Evolutionary conservation across 2,888 invertebrate species (phyloP), one percentile per base, ranked within the genome.

Genomic region (Melieria crassipennis): DNA sequence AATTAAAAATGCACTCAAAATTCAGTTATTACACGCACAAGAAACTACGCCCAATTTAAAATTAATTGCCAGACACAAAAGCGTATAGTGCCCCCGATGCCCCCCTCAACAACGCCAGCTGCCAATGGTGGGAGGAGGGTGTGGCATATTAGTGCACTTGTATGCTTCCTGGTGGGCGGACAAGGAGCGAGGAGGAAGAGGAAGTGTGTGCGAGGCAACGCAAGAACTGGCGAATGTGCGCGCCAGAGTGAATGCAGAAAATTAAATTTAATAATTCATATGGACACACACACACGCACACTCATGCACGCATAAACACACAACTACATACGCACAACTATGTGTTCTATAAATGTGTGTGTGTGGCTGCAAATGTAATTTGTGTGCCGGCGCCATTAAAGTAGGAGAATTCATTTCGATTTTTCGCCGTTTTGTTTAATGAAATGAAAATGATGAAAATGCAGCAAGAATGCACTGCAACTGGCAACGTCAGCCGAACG

Each of bases 241-340:
- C 69, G 71, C 71, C 65, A 65, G 77, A 80, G 80, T 80, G 83
- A 84, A 83, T 83, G 83, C 82, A 81, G 81, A 83, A 83, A 83
- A 83, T 83, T 83, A 83, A 83, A 83, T 83, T 83, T 83, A 83
- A 83, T 83, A 83, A 83, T 83, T 83, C 80, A 83, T 83, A 79
- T 78, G 78, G 78, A 79, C 80, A 70, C 45, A 73, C 73, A n/a
- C n/a, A 73, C 64, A 68, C 62, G 55, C 52, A 63, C 66, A 72
- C 70, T 65, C 48, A 64, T 62, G 66, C 70, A 71, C 65, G 67
- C 65, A 50, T 61, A 73, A 30, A 30, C 42, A 70, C 48, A 47
- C 7, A 47, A 42, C 11, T 47, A 52, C 11, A 73, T 63, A 65
- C 46, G 70, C 46, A 61, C 11, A 64, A 48, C n/a, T 16, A 63